Evolutionary conservation across 2,797 vertebrate species (phyloP), one percentile per base, ranked within the genome.

Genomic region (Pipistrellus nathusii): DNA sequence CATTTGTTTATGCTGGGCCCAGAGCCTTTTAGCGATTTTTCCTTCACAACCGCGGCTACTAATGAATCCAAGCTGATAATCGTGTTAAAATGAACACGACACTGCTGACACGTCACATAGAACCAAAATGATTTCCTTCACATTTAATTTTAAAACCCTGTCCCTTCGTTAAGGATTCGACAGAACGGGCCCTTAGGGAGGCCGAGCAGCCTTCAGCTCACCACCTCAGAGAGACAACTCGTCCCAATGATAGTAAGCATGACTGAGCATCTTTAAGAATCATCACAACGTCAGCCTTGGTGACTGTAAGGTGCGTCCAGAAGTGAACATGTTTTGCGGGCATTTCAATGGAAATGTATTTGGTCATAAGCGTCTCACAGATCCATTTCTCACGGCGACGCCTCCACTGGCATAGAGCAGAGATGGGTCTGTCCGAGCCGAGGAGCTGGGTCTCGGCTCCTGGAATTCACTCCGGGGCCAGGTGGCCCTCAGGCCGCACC

Each of bases 191-290:
- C 35, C 64, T 59, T 76, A 77, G 1, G 27, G 66, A 91, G 27
- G 66, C 14, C 38, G 12, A 91, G 46, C 23, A 80, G 75, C 10
- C 71, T 94, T 84, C 85, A 72, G 53, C 46, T 89, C 51, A 57
- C 71, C 11, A 44, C 41, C 84, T 88, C 57, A 90, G 71, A 86
- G 84, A 75, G 62, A 84, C 94, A 87, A 93, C 18, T 2, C 69
- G 6, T 68, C 27, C 55, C 83, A 76, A 85, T 88, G 94, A 87
- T 90, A 91, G 12, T 82, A 93, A 97, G 69, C 88, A 44, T 88
- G 46, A 44, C 48, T 85, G 66, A 93, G 62, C 51, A 82, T 53
- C 96, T 95, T 90, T 80, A 94, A 94, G 55, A 95, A 92, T 66
- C 57, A 88, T 30, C 44, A 95, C 92, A 85, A 94, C 90, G 59